phyloP scores from a whole-genome alignment of 2,888 invertebrate genomes.

The Diogma glabrata region DNA sequence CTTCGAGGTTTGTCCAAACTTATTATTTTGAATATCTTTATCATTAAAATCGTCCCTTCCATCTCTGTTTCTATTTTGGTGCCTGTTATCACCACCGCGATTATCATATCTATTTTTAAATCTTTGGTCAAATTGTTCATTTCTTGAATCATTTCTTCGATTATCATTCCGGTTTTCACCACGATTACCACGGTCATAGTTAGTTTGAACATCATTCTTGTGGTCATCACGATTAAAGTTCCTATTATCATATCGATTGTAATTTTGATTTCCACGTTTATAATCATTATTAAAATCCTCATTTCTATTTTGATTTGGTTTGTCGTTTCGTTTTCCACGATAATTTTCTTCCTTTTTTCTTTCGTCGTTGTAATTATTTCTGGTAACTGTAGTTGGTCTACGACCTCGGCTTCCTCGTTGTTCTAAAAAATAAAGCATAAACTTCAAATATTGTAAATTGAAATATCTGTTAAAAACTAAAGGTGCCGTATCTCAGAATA shows the following conservation, averaged over 20 bases:
- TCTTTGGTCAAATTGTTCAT: neutral
- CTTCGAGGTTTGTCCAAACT: neutral
- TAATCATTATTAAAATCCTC: too few species aligned
- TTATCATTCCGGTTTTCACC: neutral
- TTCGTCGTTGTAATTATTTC: too few species aligned
- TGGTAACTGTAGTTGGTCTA: too few species aligned
- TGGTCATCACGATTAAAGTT: neutral
- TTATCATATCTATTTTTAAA: neutral
- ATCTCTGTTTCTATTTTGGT: neutral
- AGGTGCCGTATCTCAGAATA: too few species aligned
- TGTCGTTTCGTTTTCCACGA: too few species aligned
- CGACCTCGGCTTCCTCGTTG: too few species aligned
- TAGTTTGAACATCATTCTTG: neutral
- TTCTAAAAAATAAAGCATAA: too few species aligned
- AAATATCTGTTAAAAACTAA: too few species aligned
- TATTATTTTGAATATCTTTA: neutral
- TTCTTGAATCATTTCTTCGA: neutral
- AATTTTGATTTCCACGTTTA: too few species aligned
- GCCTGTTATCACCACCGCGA: neutral
- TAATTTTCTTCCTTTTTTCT: too few species aligned
- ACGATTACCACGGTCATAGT: neutral
- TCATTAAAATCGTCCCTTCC: neutral
- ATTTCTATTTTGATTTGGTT: too few species aligned
- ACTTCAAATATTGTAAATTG: too few species aligned
- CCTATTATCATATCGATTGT: neutral